Conservation (phyloP, 2,888 invertebrate genomes). For the Eupsilia transversa region DNA sequence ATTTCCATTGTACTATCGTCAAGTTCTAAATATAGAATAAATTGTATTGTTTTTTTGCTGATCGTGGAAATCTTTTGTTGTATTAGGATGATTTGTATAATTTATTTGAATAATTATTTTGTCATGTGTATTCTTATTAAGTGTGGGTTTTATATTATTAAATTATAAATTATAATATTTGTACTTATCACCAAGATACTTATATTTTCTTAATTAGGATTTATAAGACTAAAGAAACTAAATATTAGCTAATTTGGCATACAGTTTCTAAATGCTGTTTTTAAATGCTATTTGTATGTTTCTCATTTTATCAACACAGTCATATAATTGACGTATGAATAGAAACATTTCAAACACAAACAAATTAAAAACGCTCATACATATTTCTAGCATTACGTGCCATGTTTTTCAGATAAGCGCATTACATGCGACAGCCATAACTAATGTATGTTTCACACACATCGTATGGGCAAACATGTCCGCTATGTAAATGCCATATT, state of each 20-base stretch:
- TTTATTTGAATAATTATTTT: background rate
- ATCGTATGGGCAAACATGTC: slow-evolving; percentile 77
- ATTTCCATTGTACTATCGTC: background rate
- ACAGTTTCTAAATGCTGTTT: background rate
- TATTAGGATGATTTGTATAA: background rate
- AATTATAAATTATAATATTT: background rate
- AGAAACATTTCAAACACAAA: slow-evolving; percentile 19
- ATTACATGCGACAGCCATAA: slow-evolving; percentile 44
- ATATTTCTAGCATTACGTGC: slow-evolving; percentile 25
- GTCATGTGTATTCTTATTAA: background rate
- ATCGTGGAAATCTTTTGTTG: background rate
- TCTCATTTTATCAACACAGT: slow-evolving; percentile 1
- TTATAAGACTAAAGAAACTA: background rate
- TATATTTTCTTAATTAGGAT: background rate
- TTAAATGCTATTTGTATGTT: background rate
- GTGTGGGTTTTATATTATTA: background rate
- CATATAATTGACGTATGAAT: slow-evolving; percentile 23
- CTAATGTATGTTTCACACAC: slow-evolving; percentile 47
- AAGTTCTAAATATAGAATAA: background rate
- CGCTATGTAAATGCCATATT: slow-evolving; percentile 88
- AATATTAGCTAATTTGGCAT: background rate
- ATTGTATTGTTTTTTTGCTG: background rate
- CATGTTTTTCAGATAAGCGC: slow-evolving; percentile 35
- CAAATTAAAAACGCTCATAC: slow-evolving; percentile 21
- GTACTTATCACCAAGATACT: no score